phyloP scores from a whole-genome alignment of 1,140 invertebrate genomes.

The Drosophila tsacasi region DNA sequence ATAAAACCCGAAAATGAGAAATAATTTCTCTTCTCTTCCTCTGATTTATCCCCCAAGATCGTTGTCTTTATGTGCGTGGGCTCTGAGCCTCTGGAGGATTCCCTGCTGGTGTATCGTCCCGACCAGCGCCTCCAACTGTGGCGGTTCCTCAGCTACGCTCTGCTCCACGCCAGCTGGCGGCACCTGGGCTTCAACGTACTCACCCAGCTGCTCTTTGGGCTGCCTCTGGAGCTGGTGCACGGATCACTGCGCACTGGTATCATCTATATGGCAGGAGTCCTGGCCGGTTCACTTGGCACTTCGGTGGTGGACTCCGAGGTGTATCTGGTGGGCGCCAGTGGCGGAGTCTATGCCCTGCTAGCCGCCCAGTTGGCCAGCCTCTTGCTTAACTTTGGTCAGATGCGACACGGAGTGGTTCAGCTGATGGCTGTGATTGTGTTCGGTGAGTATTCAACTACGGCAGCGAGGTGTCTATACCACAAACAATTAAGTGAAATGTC shows the following conservation, averaged over 20 bases:
- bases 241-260: constrained; percentile 94
- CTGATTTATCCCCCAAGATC: constrained; percentile 89
- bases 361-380: constrained; percentile 97
- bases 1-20: not conserved
- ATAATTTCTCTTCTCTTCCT: not conserved
- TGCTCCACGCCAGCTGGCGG: constrained; percentile 98
- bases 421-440: constrained; percentile 96
- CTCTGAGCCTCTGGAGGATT: constrained; percentile 92
- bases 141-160: constrained; percentile 97
- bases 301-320: constrained; percentile 97
- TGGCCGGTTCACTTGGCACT: constrained; percentile 95
- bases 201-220: constrained; percentile 95
- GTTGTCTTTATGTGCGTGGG: constrained; percentile 96
- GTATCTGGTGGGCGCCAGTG: constrained; percentile 96
- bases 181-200: constrained; percentile 97
- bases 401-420: constrained; percentile 96
- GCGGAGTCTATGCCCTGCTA: constrained; percentile 96
- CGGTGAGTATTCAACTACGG: constrained; percentile 87
- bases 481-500: constrained; percentile 12
- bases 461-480: not conserved
- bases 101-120: constrained; percentile 96
- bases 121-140: constrained; percentile 96
- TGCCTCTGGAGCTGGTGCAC: constrained; percentile 98
- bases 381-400: constrained; percentile 97
- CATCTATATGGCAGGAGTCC: constrained; percentile 96